Base-by-base conservation (phyloP, 2,797 vertebrate species). In the Fistularia tabacaria region DNA sequence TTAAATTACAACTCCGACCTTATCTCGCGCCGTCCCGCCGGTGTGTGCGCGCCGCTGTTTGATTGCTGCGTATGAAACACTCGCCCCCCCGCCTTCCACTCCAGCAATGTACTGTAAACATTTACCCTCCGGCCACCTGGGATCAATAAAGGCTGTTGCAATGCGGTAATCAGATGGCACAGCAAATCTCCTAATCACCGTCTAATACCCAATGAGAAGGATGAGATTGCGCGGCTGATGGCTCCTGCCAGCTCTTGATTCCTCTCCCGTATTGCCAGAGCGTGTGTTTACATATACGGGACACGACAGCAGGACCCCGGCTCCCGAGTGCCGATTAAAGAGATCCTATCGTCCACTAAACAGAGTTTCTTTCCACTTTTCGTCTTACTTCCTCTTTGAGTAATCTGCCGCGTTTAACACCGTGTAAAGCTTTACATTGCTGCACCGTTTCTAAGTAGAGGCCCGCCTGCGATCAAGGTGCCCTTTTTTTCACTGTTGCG, bases 61-160 rank as follows among this genome's bases (percentile, higher is more conserved):
- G 69, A 76, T 64, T 62, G 67, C 66, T 56, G 51, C 6, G 57
- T 69, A 72, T 61, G 62, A 75, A 66, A 65, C 69, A 14, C 58
- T 68, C 25, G 25, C 25, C 25, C 25, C 61, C 8, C 10, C 49
- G 59, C 61, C 54, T 71, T 78, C 73, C 71, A 76, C 54, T 51
- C 65, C 3, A 75, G 64, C 64, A 7, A 53, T 51, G 14, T 38
- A 76, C 74, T 67, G 44, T 87, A 86, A 87, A 86, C 81, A 84
- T 88, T 87, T 80, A 81, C 73, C 77, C 68, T 64, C 62, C 51
- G 64, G 77, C 78, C 73, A 86, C 81, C 82, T 89, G 88, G 82
- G 82, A 88, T 87, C 87, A 88, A 89, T 90, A 82, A 83, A 69
- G 49, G 62, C 66, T 69, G 64, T 70, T 76, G 72, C 80, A 75